Evolutionary conservation across 53 echinoderm and acorn worm genomes (phyloP), one percentile per base, ranked within the genome.

Genomic region (Paracentrotus lividus): DNA sequence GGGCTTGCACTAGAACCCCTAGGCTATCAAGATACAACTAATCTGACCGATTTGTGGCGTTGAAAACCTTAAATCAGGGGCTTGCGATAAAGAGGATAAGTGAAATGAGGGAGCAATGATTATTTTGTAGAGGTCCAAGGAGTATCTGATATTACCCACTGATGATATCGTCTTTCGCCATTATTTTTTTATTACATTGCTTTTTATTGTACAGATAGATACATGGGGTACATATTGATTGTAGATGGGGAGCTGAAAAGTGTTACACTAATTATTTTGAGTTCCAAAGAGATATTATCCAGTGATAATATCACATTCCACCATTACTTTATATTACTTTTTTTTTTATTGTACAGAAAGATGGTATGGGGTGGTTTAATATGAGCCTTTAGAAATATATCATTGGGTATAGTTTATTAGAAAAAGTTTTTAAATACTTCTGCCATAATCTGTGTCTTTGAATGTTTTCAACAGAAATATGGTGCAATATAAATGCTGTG

Each of bases 41-140:
- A 81, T 81, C 81, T 81, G 81, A 81, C 81, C 81, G 45, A 81
- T 81, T 81, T 81, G 81, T 81, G 44, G 81, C 26, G 49, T 47
- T 81, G 81, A 81, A 47, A 81, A 81, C 81, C 81, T 24, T 81
- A 43, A 43, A 81, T 10, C 45, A 81, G 81, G 45, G 44, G 81
- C 47, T n/a, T 26, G 24, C 26, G 81, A 81, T 81, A 72, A 72
- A 40, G 40, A n/a, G 72, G 72, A 31, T 72, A 31, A 23, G 44
- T 81, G 14, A 81, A n/a, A 43, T 8, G 26, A 47, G 26, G 81
- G 49, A 47, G 81, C 44, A 26, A 42, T 77, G 38, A 69, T 72
- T 13, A 18, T 34, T 40, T 38, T 38, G 40, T 20, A 16, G 40
- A 72, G 72, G 36, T 72, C 72, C 18, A 21, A 12, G 16, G 18